A percentile compares a stretch with the other conserved stretches of the same genome.
Evolutionary conservation across 2,888 invertebrate species (phyloP).

Genomic region (Pseudanteris insignis): DNA sequence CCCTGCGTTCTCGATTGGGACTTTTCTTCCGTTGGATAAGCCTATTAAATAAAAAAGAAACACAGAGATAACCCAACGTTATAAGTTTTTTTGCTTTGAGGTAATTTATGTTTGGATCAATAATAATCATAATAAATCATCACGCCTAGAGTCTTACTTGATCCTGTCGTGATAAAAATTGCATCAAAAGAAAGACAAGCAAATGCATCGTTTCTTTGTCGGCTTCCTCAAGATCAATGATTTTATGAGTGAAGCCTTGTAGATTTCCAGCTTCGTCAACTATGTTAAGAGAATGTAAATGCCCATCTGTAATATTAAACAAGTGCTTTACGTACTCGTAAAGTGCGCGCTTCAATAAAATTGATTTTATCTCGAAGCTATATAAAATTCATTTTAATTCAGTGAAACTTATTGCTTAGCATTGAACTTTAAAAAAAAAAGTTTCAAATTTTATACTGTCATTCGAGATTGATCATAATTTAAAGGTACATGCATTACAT

Average conservation of each 20-base stretch:
- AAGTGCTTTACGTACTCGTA: conserved; percentile 26
- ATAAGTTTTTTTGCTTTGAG: no score
- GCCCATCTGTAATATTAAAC: conserved; percentile 72
- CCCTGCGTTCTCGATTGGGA: conserved; percentile 80
- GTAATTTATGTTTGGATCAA: no score
- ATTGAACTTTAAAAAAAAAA: conserved; percentile 8
- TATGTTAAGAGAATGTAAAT: conserved; percentile 84
- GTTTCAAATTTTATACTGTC: conserved; percentile 8
- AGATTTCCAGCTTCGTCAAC: conserved; percentile 77
- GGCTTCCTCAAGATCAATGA: conserved; percentile 92
- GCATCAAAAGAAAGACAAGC: conserved; percentile 94
- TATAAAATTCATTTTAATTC: conserved; percentile 35
- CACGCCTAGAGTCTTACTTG: conserved; percentile 68
- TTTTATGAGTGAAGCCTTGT: conserved; percentile 81
- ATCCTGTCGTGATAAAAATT: conserved; percentile 87
- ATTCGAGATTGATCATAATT: conserved; percentile 8
- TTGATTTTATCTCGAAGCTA: conserved; percentile 33
- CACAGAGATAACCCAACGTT: no score
- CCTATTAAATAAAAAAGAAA: conserved; percentile 65
- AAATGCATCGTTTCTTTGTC: conserved; percentile 96
- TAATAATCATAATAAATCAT: no score
- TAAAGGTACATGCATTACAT: no score
- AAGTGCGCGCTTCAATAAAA: conserved; percentile 24
- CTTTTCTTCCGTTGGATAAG: conserved; percentile 89
- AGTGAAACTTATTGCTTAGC: conserved; percentile 13